phyloP scores from a whole-genome alignment of 2,797 vertebrate genomes.

The Pachyuromys duprasi region DNA sequence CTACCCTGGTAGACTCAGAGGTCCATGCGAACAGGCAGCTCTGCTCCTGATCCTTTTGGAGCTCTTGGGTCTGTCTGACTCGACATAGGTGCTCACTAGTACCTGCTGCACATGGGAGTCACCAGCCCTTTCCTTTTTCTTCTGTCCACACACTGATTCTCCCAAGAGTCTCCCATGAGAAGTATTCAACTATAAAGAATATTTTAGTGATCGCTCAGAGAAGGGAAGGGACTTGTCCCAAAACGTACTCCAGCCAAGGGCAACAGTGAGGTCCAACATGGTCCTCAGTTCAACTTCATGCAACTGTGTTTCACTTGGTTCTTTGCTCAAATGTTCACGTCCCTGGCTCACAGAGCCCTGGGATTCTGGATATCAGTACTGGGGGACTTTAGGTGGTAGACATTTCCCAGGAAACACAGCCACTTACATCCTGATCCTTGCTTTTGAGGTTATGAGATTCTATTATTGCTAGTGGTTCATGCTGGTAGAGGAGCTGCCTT shows the following conservation, averaged over 20 bases:
- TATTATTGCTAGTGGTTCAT: conserved; percentile 11
- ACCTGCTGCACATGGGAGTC: not conserved
- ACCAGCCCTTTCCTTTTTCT: not conserved
- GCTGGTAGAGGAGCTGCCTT: not conserved
- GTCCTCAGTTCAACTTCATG: not conserved
- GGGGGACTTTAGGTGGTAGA: not conserved
- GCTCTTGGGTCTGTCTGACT: not conserved
- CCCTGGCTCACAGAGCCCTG: not conserved
- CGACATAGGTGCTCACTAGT: not conserved
- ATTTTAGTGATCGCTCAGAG: not conserved
- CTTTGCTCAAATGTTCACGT: not conserved
- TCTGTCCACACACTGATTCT: not conserved
- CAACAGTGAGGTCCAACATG: not conserved
- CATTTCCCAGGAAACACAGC: not conserved
- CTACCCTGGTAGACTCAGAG: not conserved
- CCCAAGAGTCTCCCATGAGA: not conserved
- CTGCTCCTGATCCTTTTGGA: not conserved
- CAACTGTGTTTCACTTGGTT: not conserved
- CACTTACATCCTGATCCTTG: not conserved
- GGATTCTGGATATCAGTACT: not conserved
- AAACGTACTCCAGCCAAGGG: not conserved
- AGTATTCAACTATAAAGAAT: not conserved
- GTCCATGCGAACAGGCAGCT: not conserved
- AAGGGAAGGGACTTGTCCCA: not conserved
- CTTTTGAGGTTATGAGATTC: not conserved